These are phyloP conservation scores for Acinonyx jubatus DNA, from an alignment of 2,113 vertebrate genomes.

Conservation along the genomic window DNA sequence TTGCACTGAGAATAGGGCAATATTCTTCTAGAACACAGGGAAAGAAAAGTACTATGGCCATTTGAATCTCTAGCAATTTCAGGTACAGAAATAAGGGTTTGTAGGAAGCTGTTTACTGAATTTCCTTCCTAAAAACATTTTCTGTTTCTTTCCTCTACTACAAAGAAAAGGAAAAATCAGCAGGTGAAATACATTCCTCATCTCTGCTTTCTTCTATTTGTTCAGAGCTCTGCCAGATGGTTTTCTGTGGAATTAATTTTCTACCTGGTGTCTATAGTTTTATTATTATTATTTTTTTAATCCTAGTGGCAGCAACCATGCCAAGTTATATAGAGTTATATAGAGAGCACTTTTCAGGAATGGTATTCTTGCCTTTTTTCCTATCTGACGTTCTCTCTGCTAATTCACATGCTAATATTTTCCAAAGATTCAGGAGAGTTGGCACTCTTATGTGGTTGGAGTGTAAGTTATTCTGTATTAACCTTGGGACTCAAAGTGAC, in stretches of 20 bases:
- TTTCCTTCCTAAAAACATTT: not conserved
- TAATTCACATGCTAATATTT: constrained; percentile 2
- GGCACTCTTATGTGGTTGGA: not conserved
- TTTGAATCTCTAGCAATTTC: not conserved
- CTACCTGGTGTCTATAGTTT: not conserved
- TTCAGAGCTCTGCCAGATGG: not conserved
- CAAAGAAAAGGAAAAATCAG: not conserved
- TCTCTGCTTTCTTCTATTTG: not conserved
- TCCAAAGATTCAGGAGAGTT: not conserved
- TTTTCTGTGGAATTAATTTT: constrained; percentile 36
- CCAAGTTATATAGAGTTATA: not conserved
- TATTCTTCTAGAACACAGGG: not conserved
- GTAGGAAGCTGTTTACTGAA: not conserved
- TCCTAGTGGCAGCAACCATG: not conserved
- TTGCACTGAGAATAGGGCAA: not conserved
- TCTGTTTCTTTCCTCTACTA: not conserved
- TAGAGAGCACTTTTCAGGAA: not conserved
- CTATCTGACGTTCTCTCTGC: not conserved
- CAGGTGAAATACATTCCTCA: not conserved
- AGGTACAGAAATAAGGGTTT: not conserved
- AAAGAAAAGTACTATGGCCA: not conserved
- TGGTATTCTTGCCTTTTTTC: not conserved
- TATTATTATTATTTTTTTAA: not conserved
- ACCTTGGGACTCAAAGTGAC: not conserved
- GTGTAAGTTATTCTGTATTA: not conserved